A percentile compares a stretch with the other conserved stretches of the same genome.
Conservation (phyloP, 2,797 vertebrate genomes). For the Semotilus atromaculatus region DNA sequence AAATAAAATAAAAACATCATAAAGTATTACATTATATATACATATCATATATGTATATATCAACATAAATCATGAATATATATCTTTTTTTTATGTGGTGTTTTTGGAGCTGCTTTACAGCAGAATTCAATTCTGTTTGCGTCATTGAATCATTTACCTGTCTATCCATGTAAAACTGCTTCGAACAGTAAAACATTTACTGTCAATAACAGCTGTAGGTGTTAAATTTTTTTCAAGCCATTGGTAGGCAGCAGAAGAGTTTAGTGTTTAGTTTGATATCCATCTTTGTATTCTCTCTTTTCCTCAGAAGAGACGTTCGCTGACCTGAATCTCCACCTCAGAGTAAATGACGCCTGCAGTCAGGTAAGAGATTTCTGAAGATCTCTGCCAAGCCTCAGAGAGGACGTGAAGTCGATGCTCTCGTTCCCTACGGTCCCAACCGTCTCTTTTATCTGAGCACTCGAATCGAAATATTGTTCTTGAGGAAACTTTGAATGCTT, state of each 20-base stretch:
- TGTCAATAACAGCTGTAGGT: too few species aligned
- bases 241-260: background rate
- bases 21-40: too few species aligned
- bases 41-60: too few species aligned
- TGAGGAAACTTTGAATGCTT: conserved; percentile 62
- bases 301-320: conserved; percentile 19
- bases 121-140: background rate
- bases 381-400: conserved; percentile 65
- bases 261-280: conserved; percentile 18
- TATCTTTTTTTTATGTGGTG: too few species aligned
- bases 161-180: background rate
- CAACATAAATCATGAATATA: too few species aligned
- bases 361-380: conserved; percentile 66
- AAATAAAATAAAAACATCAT: too few species aligned
- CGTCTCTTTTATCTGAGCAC: conserved; percentile 64
- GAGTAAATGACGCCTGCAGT: conserved; percentile 66
- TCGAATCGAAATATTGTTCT: conserved; percentile 68
- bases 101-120: background rate
- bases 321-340: conserved; percentile 63
- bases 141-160: background rate
- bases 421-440: conserved; percentile 67
- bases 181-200: too few species aligned
- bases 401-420: conserved; percentile 62
- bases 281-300: conserved; percentile 21
- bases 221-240: background rate